phyloP scores from a whole-genome alignment of 2,888 invertebrate species.

The Euproctis similis region DNA sequence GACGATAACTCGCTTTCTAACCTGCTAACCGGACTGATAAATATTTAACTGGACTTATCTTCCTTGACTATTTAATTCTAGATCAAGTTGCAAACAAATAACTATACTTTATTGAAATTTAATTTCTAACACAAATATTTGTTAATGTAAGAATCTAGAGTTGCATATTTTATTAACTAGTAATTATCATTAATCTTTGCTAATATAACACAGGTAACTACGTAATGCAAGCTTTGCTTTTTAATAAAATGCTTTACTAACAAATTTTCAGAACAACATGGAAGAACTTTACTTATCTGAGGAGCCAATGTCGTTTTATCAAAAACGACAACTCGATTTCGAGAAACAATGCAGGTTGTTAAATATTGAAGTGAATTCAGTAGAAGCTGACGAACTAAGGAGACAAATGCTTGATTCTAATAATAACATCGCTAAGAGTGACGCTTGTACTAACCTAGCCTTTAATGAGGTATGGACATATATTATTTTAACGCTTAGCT shows the following conservation, averaged over 20 bases:
- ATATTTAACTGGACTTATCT: no score
- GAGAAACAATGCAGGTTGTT: constrained; percentile 67
- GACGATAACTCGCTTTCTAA: no score
- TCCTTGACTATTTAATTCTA: no score
- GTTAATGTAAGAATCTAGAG: no score
- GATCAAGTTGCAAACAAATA: no score
- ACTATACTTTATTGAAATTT: no score
- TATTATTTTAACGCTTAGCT: no score
- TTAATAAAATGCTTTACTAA: constrained; percentile 8
- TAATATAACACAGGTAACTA: constrained; percentile 13
- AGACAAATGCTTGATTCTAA: constrained; percentile 44
- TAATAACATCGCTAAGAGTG: constrained; percentile 44
- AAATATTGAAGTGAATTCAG: constrained; percentile 55
- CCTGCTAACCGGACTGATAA: no score
- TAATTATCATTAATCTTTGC: no score
- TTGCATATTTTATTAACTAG: no score
- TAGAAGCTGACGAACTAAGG: constrained; percentile 50
- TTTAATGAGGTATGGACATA: constrained; percentile 35
- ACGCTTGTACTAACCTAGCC: constrained; percentile 41
- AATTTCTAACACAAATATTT: no score
- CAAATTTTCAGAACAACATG: constrained; percentile 48
- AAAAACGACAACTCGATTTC: constrained; percentile 64
- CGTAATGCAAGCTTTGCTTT: no score
- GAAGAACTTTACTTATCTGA: constrained; percentile 47
- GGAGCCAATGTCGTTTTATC: constrained; percentile 65